Evolutionary conservation across 2,797 vertebrate genomes (phyloP).

Genomic region (Spheniscus humboldti): DNA sequence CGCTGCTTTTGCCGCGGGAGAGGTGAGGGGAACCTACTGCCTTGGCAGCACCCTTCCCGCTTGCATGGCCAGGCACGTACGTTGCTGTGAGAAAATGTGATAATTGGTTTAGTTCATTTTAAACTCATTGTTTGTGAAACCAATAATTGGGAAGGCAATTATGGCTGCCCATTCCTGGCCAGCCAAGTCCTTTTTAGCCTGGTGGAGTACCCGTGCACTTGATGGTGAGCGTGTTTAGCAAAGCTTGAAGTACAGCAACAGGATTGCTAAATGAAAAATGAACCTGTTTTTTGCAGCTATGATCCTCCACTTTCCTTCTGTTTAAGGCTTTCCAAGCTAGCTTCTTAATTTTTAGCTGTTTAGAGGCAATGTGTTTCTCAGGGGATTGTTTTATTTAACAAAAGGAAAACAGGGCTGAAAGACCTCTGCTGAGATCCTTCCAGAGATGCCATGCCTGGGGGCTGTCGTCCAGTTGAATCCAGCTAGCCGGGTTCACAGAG

Average conservation of each 20-base stretch:
- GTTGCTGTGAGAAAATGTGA: background rate
- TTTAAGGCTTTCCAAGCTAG: background rate
- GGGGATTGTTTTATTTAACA: background rate
- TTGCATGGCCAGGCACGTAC: background rate
- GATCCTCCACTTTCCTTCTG: background rate
- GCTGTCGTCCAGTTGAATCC: background rate
- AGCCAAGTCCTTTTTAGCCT: background rate
- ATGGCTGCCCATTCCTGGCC: background rate
- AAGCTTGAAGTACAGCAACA: background rate
- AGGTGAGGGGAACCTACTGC: background rate
- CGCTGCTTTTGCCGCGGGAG: rapidly evolving
- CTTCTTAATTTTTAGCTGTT: background rate
- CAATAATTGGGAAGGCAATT: background rate
- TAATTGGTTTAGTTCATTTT: background rate
- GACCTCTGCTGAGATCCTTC: background rate
- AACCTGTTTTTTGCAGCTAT: background rate
- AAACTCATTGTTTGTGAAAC: background rate
- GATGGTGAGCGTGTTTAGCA: background rate
- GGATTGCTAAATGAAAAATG: background rate
- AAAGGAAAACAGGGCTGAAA: background rate
- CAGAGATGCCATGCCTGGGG: background rate
- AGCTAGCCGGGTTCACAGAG: rapidly evolving
- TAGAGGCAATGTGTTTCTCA: background rate
- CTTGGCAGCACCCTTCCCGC: background rate
- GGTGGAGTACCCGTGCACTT: background rate